phyloP scores from a whole-genome alignment of 2,113 vertebrate species.

The Scartelaos histophorus region DNA sequence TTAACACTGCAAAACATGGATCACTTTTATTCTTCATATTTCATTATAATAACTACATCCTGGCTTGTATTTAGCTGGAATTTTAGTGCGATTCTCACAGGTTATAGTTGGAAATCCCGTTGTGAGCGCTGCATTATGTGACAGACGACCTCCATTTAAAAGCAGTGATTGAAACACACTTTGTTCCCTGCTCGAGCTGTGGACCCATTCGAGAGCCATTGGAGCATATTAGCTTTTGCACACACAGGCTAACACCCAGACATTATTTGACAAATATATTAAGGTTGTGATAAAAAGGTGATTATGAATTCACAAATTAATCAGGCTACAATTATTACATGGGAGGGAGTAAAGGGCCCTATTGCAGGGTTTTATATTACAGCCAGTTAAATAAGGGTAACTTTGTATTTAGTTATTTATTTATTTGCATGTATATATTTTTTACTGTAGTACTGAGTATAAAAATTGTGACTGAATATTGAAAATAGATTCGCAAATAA shows the following conservation, averaged over 20 bases:
- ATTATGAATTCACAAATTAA: background rate
- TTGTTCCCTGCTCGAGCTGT: background rate
- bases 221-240: constrained; percentile 2
- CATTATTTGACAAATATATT: background rate
- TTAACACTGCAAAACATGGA: background rate
- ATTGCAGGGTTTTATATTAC: background rate
- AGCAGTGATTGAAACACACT: constrained; percentile 6
- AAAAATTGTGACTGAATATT: background rate
- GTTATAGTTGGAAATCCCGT: background rate
- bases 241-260: background rate
- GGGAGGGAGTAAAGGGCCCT: background rate
- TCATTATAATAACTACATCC: constrained; percentile 11
- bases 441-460: background rate
- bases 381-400: background rate
- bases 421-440: background rate
- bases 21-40: constrained; percentile 5
- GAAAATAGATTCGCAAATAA: too few species aligned
- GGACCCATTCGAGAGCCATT: constrained; percentile 17
- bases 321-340: background rate
- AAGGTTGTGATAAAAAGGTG: background rate
- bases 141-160: constrained; percentile 18
- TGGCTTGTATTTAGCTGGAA: background rate
- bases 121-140: constrained; percentile 4
- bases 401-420: background rate
- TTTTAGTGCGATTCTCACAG: background rate